A percentile compares a stretch with the other conserved stretches of the same genome.
Evolutionary conservation across 2,113 vertebrate species (phyloP).

Genomic region (Periophthalmus modestus): DNA sequence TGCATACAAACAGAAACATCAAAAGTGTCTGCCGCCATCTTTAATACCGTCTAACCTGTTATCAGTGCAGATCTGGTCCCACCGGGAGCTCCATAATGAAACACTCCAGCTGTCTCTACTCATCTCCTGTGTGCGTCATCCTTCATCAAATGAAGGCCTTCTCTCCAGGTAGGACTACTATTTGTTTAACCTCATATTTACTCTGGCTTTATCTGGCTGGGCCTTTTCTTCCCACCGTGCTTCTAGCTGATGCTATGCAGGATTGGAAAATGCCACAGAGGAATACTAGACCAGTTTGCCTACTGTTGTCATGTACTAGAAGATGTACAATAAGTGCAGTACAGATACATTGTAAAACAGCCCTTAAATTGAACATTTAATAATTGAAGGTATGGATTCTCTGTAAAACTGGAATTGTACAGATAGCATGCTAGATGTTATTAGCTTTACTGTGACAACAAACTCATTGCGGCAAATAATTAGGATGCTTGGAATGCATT

Average conservation of each 20-base stretch:
- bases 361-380: too few relatives aligned
- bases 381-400: too few relatives aligned
- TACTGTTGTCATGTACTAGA: too few relatives aligned
- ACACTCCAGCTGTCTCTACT: slow-evolving; percentile 37
- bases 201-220: slow-evolving; percentile 5
- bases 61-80: background rate
- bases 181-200: slow-evolving; percentile 31
- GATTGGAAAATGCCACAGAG: background rate
- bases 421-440: too few relatives aligned
- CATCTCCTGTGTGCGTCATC: slow-evolving; percentile 24
- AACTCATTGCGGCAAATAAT: too few relatives aligned
- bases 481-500: too few relatives aligned
- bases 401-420: too few relatives aligned
- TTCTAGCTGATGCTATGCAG: slow-evolving; percentile 5
- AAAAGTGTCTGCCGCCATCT: background rate
- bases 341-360: too few relatives aligned
- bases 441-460: too few relatives aligned
- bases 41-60: background rate
- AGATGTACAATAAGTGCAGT: too few relatives aligned
- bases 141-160: slow-evolving; percentile 24
- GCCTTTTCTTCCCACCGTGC: slow-evolving; percentile 1
- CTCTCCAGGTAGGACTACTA: slow-evolving; percentile 6
- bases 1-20: background rate
- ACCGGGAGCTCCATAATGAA: slow-evolving; percentile 36
- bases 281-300: too few relatives aligned